Evolutionary conservation across 2,797 vertebrate genomes (phyloP).

Genomic region (Atherinosoma microstoma): DNA sequence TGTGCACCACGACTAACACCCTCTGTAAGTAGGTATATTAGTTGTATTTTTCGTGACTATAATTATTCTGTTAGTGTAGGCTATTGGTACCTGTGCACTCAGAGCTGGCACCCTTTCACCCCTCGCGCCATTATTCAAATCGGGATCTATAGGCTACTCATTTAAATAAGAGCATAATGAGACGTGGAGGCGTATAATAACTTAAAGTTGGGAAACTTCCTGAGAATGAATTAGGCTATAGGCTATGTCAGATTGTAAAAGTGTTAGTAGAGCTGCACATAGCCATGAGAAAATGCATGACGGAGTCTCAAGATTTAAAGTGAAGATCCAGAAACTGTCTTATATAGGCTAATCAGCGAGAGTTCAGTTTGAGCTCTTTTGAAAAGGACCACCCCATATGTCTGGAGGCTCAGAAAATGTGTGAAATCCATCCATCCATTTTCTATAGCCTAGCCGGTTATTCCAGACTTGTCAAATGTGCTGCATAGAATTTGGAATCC

Average conservation of each 20-base stretch:
- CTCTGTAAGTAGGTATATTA: slow-evolving; percentile 24
- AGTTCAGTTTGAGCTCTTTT: slow-evolving; percentile 29
- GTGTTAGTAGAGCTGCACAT: neutral
- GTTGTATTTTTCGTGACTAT: slow-evolving; percentile 10
- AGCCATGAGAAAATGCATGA: neutral
- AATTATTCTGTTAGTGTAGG: slow-evolving; percentile 16
- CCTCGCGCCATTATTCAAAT: slow-evolving; percentile 80
- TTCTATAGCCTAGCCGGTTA: neutral
- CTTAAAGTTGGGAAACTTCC: slow-evolving; percentile 30
- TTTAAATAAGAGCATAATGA: slow-evolving; percentile 72
- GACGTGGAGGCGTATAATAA: slow-evolving; percentile 66
- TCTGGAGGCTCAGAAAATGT: slow-evolving; percentile 7
- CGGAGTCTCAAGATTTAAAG: neutral
- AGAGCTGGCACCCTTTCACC: slow-evolving; percentile 54
- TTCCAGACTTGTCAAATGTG: too few relatives aligned
- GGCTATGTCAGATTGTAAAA: neutral
- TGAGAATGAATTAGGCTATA: slow-evolving; percentile 12
- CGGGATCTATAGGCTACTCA: slow-evolving; percentile 23
- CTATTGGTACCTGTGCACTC: slow-evolving; percentile 23
- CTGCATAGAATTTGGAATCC: too few relatives aligned
- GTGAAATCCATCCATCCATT: neutral
- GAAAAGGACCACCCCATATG: slow-evolving; percentile 14
- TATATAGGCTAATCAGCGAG: slow-evolving; percentile 3
- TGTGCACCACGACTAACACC: neutral
- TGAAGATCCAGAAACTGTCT: neutral